Evolutionary conservation across 2,888 invertebrate genomes (phyloP), one percentile per base, ranked within the genome.

Genomic region (Galerucella nymphaeae): DNA sequence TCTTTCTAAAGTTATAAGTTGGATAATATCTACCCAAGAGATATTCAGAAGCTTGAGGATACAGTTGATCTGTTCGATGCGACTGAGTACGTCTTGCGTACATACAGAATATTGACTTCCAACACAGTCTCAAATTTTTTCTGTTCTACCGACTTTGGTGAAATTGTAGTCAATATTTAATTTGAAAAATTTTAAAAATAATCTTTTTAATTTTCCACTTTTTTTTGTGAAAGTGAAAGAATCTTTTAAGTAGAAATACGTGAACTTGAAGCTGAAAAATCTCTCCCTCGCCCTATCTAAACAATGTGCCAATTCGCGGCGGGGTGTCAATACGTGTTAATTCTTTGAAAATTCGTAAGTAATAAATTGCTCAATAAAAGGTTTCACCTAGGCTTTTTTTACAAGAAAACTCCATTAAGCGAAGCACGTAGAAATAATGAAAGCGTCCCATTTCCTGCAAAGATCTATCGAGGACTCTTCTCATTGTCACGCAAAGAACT

Each of bases 391-490:
- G 84, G 84, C 83, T 85, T 85, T 85, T 85, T 85, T 84, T 84
- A 85, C 85, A 86, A 85, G 86, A 83, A 85, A 86, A 86, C 83
- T 86, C 86, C 86, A 86, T 86, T 86, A 86, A 86, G 85, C 84
- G 82, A 84, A 85, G 86, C 85, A 86, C 85, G 85, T 86, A 85
- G 85, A 78, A 82, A 83, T 85, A 86, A 85, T 85, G 85, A 86
- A 86, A 85, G 85, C 85, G 81, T 82, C 84, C 84, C 85, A 84
- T 84, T 85, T 85, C 85, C 85, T 83, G 84, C 81, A 83, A 70
- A 74, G 71, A 70, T 73, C 70, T 71, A 71, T 63, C 71, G 69
- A 77, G 74, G 77, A 76, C 79, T 74, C 77, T 76, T 79, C 84
- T 84, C 84, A 84, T 86, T 85, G 84, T 85, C 84, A 84, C 83